Conservation (phyloP, 2,888 invertebrate species). For the Polydrusus cervinus region DNA sequence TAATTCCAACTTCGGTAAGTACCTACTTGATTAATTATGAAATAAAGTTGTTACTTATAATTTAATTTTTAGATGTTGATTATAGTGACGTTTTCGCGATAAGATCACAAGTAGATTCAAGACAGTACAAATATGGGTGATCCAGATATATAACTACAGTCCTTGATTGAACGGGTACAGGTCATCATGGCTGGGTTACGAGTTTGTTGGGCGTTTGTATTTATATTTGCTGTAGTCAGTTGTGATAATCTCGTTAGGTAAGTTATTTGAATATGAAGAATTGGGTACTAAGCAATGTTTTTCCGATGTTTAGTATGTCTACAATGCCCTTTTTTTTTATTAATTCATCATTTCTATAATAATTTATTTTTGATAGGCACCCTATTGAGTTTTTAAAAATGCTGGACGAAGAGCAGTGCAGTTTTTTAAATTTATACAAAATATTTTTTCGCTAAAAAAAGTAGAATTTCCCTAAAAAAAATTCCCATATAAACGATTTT, state of each 20-base stretch:
- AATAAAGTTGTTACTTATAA: background rate
- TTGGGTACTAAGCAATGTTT: too few species aligned
- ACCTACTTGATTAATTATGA: background rate
- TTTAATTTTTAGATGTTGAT: background rate
- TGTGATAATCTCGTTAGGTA: slow-evolving; percentile 14
- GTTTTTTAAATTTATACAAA: too few species aligned
- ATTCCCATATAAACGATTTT: too few species aligned
- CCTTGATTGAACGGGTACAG: background rate
- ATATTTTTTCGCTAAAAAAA: too few species aligned
- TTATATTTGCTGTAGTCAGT: slow-evolving; percentile 11
- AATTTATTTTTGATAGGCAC: too few species aligned
- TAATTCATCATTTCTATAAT: too few species aligned
- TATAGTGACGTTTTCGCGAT: background rate
- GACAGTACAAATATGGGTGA: background rate
- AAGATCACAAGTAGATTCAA: background rate
- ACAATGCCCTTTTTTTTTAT: too few species aligned
- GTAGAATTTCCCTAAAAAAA: too few species aligned
- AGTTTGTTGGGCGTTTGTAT: background rate
- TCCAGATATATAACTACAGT: background rate
- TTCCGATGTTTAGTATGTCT: too few species aligned
- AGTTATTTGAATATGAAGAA: background rate
- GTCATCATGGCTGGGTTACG: slow-evolving; percentile 1
- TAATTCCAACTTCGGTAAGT: background rate
- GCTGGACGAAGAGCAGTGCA: too few species aligned
- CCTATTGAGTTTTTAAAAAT: too few species aligned